Evolutionary conservation across 1,140 invertebrate species (phyloP).

Genomic region (silkworm (Bombyx mori)): ASM3026992v2 NC_085123.1:16868501-16869000

Average conservation of each 20-base stretch:
- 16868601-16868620: background rate
- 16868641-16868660: background rate
- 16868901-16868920: conserved; percentile 7
- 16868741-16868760: background rate
- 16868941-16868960: conserved; percentile 5
- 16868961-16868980: conserved; percentile 12
- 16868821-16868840: background rate
- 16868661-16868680: conserved; percentile 5
- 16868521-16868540: background rate
- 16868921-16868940: conserved; percentile 12
- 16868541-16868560: background rate
- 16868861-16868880: conserved; percentile 2
- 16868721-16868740: background rate
- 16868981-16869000: conserved; percentile 5
- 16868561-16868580: background rate
- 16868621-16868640: conserved; percentile 2
- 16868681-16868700: conserved; percentile 4
- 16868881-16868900: background rate
- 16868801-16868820: too few relatives aligned
- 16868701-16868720: background rate
- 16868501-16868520: background rate
- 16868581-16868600: background rate
- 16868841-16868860: background rate
- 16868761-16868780: background rate
- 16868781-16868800: background rate